A percentile compares a stretch with the other conserved stretches of the same genome.
These are phyloP conservation scores for Hucho hucho DNA, from an alignment of 2,113 vertebrate species.

Conservation along the genomic window DNA sequence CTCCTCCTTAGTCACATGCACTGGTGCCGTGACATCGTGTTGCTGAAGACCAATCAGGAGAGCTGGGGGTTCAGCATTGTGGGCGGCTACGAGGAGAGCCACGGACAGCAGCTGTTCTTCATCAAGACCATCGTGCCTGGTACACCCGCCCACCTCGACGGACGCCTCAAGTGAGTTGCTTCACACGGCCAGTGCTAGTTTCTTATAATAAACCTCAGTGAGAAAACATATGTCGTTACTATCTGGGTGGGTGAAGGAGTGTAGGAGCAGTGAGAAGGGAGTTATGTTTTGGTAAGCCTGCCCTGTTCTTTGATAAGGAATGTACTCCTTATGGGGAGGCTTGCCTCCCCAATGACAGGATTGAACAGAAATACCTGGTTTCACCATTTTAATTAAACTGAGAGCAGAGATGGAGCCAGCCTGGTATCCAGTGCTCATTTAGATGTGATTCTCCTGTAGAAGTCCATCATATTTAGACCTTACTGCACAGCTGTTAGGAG, in stretches of 20 bases:
- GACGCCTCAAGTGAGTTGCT: slow-evolving; percentile 83
- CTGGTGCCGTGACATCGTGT: slow-evolving; percentile 86
- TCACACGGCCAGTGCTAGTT: accelerated
- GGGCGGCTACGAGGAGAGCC: slow-evolving; percentile 88
- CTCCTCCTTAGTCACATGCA: slow-evolving; percentile 78
- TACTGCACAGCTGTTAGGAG: neutral
- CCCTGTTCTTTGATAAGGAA: neutral
- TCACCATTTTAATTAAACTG: neutral
- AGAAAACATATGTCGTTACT: neutral
- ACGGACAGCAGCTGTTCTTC: slow-evolving; percentile 91
- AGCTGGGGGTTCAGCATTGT: slow-evolving; percentile 97
- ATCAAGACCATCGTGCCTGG: slow-evolving; percentile 95
- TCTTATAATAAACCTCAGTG: neutral
- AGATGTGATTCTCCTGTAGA: no score
- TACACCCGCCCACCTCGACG: slow-evolving; percentile 85
- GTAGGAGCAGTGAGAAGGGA: neutral
- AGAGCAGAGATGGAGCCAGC: neutral
- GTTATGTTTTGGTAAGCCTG: neutral
- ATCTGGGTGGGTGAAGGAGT: neutral
- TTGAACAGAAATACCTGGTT: neutral
- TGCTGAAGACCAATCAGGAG: slow-evolving; percentile 85
- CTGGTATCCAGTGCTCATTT: neutral
- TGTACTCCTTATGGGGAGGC: neutral
- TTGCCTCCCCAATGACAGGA: neutral
- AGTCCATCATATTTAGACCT: no score